These are phyloP conservation scores for Xestia rhomboidea DNA, from an alignment of 2,888 invertebrate genomes.

Conservation along the genomic window DNA sequence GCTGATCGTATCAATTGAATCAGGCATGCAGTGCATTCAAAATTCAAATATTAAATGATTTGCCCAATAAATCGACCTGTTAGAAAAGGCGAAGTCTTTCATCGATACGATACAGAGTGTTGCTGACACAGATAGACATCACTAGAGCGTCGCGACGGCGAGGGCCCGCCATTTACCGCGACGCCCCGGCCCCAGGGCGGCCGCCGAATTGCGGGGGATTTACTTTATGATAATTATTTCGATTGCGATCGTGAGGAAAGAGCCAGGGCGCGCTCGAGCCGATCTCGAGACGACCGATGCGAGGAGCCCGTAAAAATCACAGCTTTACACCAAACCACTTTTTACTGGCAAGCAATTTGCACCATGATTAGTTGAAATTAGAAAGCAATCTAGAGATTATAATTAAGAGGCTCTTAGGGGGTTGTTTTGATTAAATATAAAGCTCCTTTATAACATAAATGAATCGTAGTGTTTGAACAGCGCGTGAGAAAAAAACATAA, in stretches of 20 bases:
- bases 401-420: conserved; percentile 73
- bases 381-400: conserved; percentile 74
- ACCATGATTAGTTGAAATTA: conserved; percentile 78
- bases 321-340: conserved; percentile 77
- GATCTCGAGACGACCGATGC: conserved; percentile 78
- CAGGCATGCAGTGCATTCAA: not conserved
- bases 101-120: conserved; percentile 72
- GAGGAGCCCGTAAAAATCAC: conserved; percentile 83
- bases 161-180: conserved; percentile 84
- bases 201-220: conserved; percentile 88
- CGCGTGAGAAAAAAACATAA: conserved; percentile 2
- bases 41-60: conserved; percentile 1
- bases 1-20: conserved; percentile 3
- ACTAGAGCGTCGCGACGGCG: conserved; percentile 77
- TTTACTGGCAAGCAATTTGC: conserved; percentile 78
- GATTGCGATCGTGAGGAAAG: conserved; percentile 87
- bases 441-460: conserved; percentile 63
- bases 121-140: conserved; percentile 74
- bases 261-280: conserved; percentile 79
- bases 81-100: conserved; percentile 42
- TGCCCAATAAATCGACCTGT: not conserved
- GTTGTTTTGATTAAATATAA: conserved; percentile 68
- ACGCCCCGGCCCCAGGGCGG: conserved; percentile 81
- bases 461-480: conserved; percentile 40
- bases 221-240: conserved; percentile 90